Conservation (phyloP, 2,113 vertebrate genomes). For the Myxocyprinus asiaticus region DNA sequence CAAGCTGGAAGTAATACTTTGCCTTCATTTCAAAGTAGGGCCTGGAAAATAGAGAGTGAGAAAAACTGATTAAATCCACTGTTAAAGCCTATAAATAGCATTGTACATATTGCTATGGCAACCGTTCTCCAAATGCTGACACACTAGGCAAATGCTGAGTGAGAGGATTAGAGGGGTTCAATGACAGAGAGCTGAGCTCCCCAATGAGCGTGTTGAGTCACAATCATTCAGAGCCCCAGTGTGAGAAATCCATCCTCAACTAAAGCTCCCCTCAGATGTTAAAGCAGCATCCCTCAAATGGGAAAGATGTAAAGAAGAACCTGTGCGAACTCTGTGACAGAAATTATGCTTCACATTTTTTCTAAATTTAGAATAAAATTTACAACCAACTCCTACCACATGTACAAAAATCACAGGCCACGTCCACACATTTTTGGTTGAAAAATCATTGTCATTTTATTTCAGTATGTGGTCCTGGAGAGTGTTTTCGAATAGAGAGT, state of each 20-base stretch:
- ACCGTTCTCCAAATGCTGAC: constrained; percentile 43
- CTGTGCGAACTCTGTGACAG: too few relatives aligned
- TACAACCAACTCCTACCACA: too few relatives aligned
- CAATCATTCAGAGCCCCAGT: too few relatives aligned
- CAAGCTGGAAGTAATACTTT: constrained; percentile 92
- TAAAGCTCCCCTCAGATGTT: neutral
- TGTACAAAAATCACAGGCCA: too few relatives aligned
- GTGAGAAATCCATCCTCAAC: constrained; percentile 4
- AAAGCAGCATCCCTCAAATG: too few relatives aligned
- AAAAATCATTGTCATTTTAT: too few relatives aligned
- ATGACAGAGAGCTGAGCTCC: neutral
- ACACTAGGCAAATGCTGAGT: neutral
- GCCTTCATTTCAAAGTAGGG: constrained; percentile 98
- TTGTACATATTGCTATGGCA: constrained; percentile 63
- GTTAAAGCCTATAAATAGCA: constrained; percentile 58
- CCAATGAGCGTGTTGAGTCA: neutral
- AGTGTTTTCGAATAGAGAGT: too few relatives aligned
- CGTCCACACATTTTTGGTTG: too few relatives aligned
- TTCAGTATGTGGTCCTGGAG: too few relatives aligned
- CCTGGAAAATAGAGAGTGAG: constrained; percentile 64
- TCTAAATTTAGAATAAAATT: too few relatives aligned
- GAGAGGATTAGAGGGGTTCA: constrained; percentile 1
- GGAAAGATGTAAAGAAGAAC: too few relatives aligned
- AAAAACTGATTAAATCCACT: constrained; percentile 21
- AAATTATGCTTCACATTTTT: too few relatives aligned